Percentiles rank a stretch among this genome's conserved stretches.
Conservation (phyloP, 2,888 invertebrate genomes). For the Trichopoda pennipes region DNA sequence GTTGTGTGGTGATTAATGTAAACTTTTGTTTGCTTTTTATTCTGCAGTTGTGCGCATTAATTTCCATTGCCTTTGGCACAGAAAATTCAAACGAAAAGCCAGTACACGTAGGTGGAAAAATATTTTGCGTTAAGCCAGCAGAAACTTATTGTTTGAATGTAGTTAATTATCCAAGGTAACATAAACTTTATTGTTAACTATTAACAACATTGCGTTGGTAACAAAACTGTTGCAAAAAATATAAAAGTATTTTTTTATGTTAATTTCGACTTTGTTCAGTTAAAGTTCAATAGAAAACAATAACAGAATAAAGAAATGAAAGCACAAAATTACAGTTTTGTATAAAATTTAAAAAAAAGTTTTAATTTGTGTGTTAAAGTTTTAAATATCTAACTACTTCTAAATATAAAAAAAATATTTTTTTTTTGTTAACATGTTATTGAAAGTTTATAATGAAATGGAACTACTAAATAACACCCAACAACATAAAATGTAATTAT, state of each 20-base stretch:
- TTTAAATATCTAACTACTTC: no score
- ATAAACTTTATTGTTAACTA: conserved; percentile 36
- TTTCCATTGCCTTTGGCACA: conserved; percentile 15
- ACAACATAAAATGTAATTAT: no score
- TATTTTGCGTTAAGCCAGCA: conserved; percentile 44
- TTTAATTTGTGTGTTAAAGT: not conserved
- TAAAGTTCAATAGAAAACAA: conserved; percentile 1
- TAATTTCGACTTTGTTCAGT: not conserved
- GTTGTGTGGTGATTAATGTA: not conserved
- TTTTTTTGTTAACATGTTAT: no score
- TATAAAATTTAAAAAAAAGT: not conserved
- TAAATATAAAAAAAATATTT: no score
- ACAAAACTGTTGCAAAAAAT: not conserved
- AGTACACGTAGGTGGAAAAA: conserved; percentile 35
- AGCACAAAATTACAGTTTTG: not conserved
- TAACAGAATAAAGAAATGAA: not conserved
- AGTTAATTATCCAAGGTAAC: conserved; percentile 61
- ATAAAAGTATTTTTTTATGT: not conserved
- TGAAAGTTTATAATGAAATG: no score
- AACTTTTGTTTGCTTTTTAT: not conserved
- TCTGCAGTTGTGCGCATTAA: conserved; percentile 17
- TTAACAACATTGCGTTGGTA: conserved; percentile 6
- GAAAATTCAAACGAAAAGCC: conserved; percentile 5
- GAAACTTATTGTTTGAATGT: conserved; percentile 56
- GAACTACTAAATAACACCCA: no score